Evolutionary conservation across 2,888 invertebrate genomes (phyloP), one percentile per base, ranked within the genome.

Genomic region (Glyphotaelius pellucidus): DNA sequence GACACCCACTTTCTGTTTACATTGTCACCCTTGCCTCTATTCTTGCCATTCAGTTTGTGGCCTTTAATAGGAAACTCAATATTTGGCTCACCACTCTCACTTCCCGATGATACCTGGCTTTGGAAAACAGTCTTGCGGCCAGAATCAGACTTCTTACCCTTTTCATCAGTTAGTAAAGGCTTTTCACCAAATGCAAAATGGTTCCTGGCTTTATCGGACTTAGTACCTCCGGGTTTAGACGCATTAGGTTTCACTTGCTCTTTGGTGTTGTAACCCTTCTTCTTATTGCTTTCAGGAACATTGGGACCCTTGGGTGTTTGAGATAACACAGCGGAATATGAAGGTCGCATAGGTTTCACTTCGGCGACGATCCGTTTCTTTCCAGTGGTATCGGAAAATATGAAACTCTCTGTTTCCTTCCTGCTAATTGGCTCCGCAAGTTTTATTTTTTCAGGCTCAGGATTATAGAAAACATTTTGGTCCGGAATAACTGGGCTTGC

Each of bases 281-380:
- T 94, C 52, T 95, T 95, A 94, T 95, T 95, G 90, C 95, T 96
- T 81, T 96, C 95, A 94, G 93, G 94, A 93, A 95, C 95, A 85
- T 94, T 92, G 47, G 96, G 96, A 94, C 96, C 97, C 93, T 96
- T 96, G 79, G 95, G 95, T 93, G 96, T 96, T 95, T 98, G 98
- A 52, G 98, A 97, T 83, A 98, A 94, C 12, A 98, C 98, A 95
- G 98, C 98, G 0, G 98, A 98, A 94, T 98, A 98, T 25, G 98
- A 97, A 89, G 98, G 98, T 90, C 98, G 96, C 98, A 98, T 98
- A 0, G 98, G 98, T 94, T 98, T 98, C 0, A 98, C 98, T 95
- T 98, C 98, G 80, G 98, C 98, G 0, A 98, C 97, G 95, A 98
- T 98, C 90, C 98, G 96, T 91, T 97, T 97, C 94, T 97, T 97